Evolutionary conservation across 2,888 invertebrate genomes (phyloP).

Genomic region (Phymatocera aterrima): DNA sequence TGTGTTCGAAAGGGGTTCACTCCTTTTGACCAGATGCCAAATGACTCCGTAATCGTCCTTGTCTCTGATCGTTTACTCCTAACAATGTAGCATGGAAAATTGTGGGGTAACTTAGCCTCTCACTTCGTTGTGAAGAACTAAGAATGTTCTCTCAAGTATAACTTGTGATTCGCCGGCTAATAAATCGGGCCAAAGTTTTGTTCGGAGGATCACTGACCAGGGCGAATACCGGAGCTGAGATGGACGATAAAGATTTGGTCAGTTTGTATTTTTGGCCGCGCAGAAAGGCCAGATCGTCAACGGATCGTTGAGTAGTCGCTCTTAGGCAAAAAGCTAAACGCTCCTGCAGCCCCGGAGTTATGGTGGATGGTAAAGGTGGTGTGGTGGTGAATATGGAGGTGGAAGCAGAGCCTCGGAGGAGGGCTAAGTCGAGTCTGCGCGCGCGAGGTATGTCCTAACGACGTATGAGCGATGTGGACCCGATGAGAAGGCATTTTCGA

Average conservation of each 20-base stretch:
- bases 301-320: slow-evolving; percentile 48
- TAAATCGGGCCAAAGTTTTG: slow-evolving; percentile 18
- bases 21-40: slow-evolving; percentile 19
- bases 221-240: slow-evolving; percentile 33
- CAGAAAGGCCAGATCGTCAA: slow-evolving; percentile 48
- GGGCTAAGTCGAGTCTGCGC: slow-evolving; percentile 46
- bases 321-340: slow-evolving; percentile 53
- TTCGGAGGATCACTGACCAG: slow-evolving; percentile 17
- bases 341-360: slow-evolving; percentile 9
- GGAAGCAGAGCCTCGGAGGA: slow-evolving; percentile 37
- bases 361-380: slow-evolving; percentile 23
- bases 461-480: slow-evolving; percentile 53
- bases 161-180: neutral
- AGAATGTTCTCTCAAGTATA: neutral
- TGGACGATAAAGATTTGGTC: slow-evolving; percentile 46
- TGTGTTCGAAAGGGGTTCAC: slow-evolving; percentile 28
- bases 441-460: slow-evolving; percentile 55
- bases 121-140: neutral
- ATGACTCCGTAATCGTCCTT: slow-evolving; percentile 23
- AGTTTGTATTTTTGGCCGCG: slow-evolving; percentile 51
- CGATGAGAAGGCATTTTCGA: slow-evolving; percentile 49
- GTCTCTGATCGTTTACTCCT: neutral
- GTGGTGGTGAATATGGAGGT: slow-evolving; percentile 33
- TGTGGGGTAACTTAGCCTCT: too few species aligned
- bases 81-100: neutral